Evolutionary conservation across 1,140 invertebrate species (phyloP).

Genomic region (Neotoxoptera formosana): DNA sequence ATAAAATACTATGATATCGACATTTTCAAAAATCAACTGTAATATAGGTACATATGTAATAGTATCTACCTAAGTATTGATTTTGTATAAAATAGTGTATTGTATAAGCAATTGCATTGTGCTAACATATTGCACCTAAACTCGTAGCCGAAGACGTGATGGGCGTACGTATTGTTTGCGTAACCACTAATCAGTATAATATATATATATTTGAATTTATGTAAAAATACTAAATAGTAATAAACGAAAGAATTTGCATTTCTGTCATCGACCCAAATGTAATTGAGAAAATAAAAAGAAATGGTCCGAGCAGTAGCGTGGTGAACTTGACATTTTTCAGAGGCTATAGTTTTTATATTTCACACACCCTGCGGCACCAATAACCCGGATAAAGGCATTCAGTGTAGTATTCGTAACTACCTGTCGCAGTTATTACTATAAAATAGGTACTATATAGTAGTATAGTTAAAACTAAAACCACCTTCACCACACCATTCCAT

Average conservation of each 20-base stretch:
- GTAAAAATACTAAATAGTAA: background rate
- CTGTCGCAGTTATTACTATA: no score
- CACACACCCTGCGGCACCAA: no score
- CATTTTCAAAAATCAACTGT: background rate
- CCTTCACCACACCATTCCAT: no score
- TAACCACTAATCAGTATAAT: background rate
- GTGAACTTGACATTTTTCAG: no score
- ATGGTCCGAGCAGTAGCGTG: no score
- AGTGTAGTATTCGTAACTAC: no score
- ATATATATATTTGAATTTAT: background rate
- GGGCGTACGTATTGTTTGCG: background rate
- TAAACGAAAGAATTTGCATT: background rate
- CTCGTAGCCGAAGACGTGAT: background rate
- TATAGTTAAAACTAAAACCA: no score
- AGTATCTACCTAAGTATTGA: background rate
- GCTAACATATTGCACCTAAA: background rate
- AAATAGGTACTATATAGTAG: no score
- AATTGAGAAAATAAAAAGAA: background rate
- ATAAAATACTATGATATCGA: background rate
- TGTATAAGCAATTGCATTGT: background rate
- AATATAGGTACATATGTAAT: background rate
- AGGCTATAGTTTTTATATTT: no score
- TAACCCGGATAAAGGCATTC: no score
- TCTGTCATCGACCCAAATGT: background rate
- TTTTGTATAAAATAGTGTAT: background rate